Conservation (phyloP, 2,113 vertebrate species). For the Chunga burmeisteri region DNA sequence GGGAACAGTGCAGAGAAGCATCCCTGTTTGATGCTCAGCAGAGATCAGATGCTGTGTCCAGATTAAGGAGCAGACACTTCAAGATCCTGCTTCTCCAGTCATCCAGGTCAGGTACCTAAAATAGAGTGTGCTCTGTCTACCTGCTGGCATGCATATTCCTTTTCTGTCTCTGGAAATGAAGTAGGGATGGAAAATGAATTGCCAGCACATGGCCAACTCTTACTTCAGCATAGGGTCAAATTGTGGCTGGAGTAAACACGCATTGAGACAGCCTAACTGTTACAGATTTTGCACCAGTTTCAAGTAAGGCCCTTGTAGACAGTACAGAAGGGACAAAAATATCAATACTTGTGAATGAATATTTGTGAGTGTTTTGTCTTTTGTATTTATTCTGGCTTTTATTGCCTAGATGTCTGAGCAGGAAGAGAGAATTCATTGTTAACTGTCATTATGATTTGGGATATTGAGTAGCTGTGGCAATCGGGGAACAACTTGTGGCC, state of each 20-base stretch:
- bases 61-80: background rate
- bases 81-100: constrained; percentile 2
- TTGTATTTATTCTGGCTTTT: background rate
- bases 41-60: background rate
- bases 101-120: background rate
- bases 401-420: background rate
- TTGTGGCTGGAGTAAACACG: background rate
- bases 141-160: background rate
- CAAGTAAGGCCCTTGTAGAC: background rate
- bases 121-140: background rate
- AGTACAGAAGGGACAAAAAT: background rate
- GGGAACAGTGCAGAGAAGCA: background rate
- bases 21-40: background rate
- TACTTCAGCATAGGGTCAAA: background rate
- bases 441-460: rapidly evolving
- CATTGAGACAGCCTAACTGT: background rate
- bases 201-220: background rate
- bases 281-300: background rate
- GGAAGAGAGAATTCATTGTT: background rate
- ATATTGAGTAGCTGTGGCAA: background rate
- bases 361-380: background rate
- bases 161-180: background rate
- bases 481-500: background rate
- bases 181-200: background rate
- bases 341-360: background rate